Evolutionary conservation across 1,140 invertebrate species (phyloP), one percentile per base, ranked within the genome.

Genomic region (Gonatopus flavifemur): DNA sequence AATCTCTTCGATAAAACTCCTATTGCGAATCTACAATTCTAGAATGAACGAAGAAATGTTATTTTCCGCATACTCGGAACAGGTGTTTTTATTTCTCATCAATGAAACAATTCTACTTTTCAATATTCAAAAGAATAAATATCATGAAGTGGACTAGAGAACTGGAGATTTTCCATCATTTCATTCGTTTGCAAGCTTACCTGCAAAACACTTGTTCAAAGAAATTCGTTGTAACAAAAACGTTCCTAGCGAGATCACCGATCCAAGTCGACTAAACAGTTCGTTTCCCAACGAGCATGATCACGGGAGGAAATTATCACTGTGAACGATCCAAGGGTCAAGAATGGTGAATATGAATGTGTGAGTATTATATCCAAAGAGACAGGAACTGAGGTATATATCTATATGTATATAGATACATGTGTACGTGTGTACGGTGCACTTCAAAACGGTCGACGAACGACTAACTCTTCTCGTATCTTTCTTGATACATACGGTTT

Each of bases 241-340:
- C n/a, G n/a, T 41, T 50, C 36, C 15, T 47, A 20, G 21, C 44
- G 30, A 44, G 39, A 49, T 43, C 53, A 49, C 25, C 51, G 42
- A 51, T 55, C 49, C 30, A 41, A 40, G 47, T 24, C 47, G 52
- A 58, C 57, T 46, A 52, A 44, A 21, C 30, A 38, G 18, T 52
- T 30, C 21, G 5, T 51, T 46, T 57, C 49, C 45, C 49, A 49
- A 57, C 37, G 25, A 28, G 6, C 41, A 35, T 42, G 57, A 40
- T 16, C 45, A 40, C 31, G 30, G 15, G 46, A 61, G 54, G 58
- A 61, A 62, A 61, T 62, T 51, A 62, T 53, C 49, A 53, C 59
- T 57, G 40, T 20, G 48, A 37, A 37, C 42, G 38, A 62, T 50
- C 45, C 57, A 61, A 48, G 59, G 54, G 54, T 60, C 41, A 49